Percentiles rank a stretch among this genome's conserved stretches.
Conservation (phyloP, 2,888 invertebrate species). For the Lampropteryx suffumata region DNA sequence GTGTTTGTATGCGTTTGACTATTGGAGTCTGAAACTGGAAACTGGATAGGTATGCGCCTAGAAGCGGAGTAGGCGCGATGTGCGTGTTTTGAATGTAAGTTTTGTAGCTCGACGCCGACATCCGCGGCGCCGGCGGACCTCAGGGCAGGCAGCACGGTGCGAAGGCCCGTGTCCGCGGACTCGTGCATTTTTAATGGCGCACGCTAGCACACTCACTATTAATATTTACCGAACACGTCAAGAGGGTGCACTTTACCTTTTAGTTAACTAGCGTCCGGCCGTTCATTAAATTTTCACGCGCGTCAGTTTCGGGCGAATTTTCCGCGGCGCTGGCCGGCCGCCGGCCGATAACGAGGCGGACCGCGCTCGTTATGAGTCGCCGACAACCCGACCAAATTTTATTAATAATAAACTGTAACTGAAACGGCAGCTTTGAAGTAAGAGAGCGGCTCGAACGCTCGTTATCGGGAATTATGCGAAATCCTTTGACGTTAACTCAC, state of each 20-base stretch:
- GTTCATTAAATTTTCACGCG: conserved; percentile 84
- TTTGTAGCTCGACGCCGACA: no score
- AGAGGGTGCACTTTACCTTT: conserved; percentile 84
- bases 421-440: conserved; percentile 78
- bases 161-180: conserved; percentile 70
- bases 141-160: conserved; percentile 22
- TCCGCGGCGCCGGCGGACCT: conserved; percentile 18
- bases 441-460: conserved; percentile 74
- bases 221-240: conserved; percentile 83
- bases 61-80: conserved; percentile 46
- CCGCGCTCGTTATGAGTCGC: conserved; percentile 64
- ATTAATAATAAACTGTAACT: conserved; percentile 82
- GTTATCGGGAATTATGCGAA: conserved; percentile 79
- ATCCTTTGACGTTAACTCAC: conserved; percentile 68
- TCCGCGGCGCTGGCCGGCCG: conserved; percentile 80
- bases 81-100: no score
- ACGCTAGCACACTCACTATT: conserved; percentile 80
- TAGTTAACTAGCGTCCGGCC: conserved; percentile 83
- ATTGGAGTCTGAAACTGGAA: conserved; percentile 32
- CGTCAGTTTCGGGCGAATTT: conserved; percentile 82
- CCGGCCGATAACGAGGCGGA: conserved; percentile 70
- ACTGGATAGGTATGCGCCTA: conserved; percentile 9
- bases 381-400: conserved; percentile 75
- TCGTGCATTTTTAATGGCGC: conserved; percentile 81
- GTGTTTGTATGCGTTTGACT: conserved; percentile 25